These are phyloP conservation scores for Turnix velox DNA, from an alignment of 2,113 vertebrate genomes.

Conservation along the genomic window DNA sequence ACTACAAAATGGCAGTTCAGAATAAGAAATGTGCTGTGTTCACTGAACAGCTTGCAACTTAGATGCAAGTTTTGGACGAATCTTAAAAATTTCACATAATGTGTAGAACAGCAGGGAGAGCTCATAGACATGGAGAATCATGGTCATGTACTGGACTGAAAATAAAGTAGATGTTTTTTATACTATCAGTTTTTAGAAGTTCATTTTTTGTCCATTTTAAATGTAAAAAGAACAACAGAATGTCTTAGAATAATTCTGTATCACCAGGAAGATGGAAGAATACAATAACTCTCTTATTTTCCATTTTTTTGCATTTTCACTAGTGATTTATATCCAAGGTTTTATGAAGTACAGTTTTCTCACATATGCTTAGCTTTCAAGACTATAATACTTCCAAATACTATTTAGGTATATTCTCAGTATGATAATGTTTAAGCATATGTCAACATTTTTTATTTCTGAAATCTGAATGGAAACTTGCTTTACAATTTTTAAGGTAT, in stretches of 20 bases:
- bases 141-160: neutral
- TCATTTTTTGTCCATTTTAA: neutral
- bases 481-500: conserved; percentile 76
- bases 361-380: neutral
- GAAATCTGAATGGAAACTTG: neutral
- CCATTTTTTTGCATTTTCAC: neutral
- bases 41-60: neutral
- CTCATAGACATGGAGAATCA: neutral
- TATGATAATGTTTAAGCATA: neutral
- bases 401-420: neutral
- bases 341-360: neutral
- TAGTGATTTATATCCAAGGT: neutral
- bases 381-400: neutral
- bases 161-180: neutral
- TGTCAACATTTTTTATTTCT: neutral
- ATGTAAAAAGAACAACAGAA: neutral
- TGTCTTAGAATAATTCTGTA: neutral
- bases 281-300: neutral
- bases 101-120: neutral
- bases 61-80: neutral
- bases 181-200: neutral
- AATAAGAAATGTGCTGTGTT: neutral
- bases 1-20: neutral
- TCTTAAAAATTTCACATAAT: neutral
- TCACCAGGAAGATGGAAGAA: neutral